These are phyloP conservation scores for Drosophila kokeensis DNA, from an alignment of 2,888 invertebrate genomes.

Conservation along the genomic window DNA sequence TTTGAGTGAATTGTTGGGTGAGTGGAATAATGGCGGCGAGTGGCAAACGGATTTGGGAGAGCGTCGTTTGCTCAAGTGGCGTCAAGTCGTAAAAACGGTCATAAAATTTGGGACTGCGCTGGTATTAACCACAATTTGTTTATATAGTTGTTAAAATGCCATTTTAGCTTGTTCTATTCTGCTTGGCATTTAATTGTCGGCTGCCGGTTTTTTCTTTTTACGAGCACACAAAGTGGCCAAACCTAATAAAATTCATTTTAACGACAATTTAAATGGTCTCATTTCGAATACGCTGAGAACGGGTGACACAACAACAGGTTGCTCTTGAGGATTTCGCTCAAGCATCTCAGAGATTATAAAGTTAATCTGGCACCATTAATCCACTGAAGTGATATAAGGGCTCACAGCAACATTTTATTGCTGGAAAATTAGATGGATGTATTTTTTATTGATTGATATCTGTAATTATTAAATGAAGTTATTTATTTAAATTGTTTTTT, in stretches of 20 bases:
- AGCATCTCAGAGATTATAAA: conserved; percentile 16
- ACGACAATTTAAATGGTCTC: conserved; percentile 80
- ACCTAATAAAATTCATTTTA: conserved; percentile 77
- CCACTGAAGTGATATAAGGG: not conserved
- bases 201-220: conserved; percentile 72
- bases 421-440: no score
- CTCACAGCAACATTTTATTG: not conserved
- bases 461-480: not conserved
- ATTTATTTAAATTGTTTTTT: not conserved
- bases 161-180: conserved; percentile 72
- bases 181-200: conserved; percentile 78
- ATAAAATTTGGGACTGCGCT: conserved; percentile 72
- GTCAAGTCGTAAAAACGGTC: conserved; percentile 84
- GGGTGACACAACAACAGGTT: conserved; percentile 47
- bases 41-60: conserved; percentile 32
- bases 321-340: conserved; percentile 14
- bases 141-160: conserved; percentile 81
- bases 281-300: conserved; percentile 41
- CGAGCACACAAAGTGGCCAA: conserved; percentile 72
- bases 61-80: conserved; percentile 74
- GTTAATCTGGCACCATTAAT: conserved; percentile 1
- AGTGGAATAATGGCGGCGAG: conserved; percentile 4
- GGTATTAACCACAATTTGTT: conserved; percentile 81
- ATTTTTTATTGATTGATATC: not conserved
- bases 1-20: conserved; percentile 55